Percentiles rank a stretch among this genome's conserved stretches.
Evolutionary conservation across 2,113 vertebrate genomes (phyloP).

Genomic region (Corythoichthys haematopterus): DNA sequence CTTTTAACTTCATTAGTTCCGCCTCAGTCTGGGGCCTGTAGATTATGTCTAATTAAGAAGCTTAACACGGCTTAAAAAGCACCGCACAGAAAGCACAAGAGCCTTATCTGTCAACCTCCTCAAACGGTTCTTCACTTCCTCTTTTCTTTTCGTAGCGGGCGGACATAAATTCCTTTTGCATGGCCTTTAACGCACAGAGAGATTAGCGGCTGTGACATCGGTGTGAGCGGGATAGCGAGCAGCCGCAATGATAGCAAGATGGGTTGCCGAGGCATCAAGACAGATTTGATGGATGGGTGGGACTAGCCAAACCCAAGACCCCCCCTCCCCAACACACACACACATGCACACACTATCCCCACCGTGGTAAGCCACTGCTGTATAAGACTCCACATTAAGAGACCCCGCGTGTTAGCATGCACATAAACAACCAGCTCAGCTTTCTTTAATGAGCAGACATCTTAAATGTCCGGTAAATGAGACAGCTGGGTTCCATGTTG

Average conservation of each 20-base stretch:
- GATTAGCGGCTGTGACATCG: slow-evolving; percentile 65
- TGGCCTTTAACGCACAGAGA: slow-evolving; percentile 63
- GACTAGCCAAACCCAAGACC: slow-evolving; percentile 35
- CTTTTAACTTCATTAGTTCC: slow-evolving; percentile 76
- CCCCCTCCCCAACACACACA: slow-evolving; percentile 4
- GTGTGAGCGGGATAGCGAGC: slow-evolving; percentile 50
- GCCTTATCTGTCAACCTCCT: slow-evolving; percentile 77
- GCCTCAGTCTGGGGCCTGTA: slow-evolving; percentile 73
- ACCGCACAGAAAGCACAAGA: slow-evolving; percentile 70
- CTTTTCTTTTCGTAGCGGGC: slow-evolving; percentile 61
- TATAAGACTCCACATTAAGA: slow-evolving; percentile 25
- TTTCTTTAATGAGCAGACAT: slow-evolving; percentile 7
- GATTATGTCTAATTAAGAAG: slow-evolving; percentile 80
- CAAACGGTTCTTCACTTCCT: slow-evolving; percentile 68
- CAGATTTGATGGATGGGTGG: slow-evolving; percentile 49
- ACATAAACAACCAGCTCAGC: slow-evolving; percentile 5
- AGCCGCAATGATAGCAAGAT: slow-evolving; percentile 38
- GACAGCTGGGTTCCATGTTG: slow-evolving; percentile 1
- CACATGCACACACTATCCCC: slow-evolving; percentile 7
- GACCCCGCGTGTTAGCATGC: not conserved
- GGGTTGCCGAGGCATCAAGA: slow-evolving; percentile 44
- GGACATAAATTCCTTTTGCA: slow-evolving; percentile 63
- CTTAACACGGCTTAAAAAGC: slow-evolving; percentile 74
- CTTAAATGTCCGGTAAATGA: not conserved
- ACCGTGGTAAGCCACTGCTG: slow-evolving; percentile 8